These are phyloP conservation scores for Nemoura dubitans DNA, from an alignment of 2,888 invertebrate species.

Conservation along the genomic window DNA sequence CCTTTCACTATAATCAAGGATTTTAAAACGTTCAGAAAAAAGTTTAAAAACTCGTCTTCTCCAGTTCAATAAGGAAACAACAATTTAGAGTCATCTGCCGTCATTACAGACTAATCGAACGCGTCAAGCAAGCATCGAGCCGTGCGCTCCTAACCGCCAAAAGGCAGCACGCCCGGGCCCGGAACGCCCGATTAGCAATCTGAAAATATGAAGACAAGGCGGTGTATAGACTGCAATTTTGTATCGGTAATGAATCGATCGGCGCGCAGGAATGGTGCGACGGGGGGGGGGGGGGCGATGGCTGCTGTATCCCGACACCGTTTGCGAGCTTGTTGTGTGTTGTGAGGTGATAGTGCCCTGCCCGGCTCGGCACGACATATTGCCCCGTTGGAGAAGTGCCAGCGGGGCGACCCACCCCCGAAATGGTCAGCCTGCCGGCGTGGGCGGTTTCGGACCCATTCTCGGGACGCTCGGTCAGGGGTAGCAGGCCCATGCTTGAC, in stretches of 20 bases:
- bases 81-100: too few relatives aligned
- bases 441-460: not conserved
- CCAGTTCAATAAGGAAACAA: too few relatives aligned
- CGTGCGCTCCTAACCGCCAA: too few relatives aligned
- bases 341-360: not conserved
- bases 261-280: too few relatives aligned
- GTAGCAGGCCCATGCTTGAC: not conserved
- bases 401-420: not conserved
- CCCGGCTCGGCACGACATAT: not conserved
- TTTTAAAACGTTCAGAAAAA: too few relatives aligned
- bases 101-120: too few relatives aligned
- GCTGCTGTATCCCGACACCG: not conserved
- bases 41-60: too few relatives aligned
- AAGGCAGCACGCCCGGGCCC: too few relatives aligned
- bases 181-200: not conserved
- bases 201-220: not conserved
- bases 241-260: constrained; percentile 5
- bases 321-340: not conserved
- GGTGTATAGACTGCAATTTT: not conserved
- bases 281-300: not conserved
- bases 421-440: not conserved
- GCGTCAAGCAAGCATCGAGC: too few relatives aligned
- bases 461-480: not conserved
- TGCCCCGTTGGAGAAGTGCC: not conserved
- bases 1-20: too few relatives aligned